Evolutionary conservation across 2,113 vertebrate species (phyloP).

Genomic region (Pteropus alecto): DNA sequence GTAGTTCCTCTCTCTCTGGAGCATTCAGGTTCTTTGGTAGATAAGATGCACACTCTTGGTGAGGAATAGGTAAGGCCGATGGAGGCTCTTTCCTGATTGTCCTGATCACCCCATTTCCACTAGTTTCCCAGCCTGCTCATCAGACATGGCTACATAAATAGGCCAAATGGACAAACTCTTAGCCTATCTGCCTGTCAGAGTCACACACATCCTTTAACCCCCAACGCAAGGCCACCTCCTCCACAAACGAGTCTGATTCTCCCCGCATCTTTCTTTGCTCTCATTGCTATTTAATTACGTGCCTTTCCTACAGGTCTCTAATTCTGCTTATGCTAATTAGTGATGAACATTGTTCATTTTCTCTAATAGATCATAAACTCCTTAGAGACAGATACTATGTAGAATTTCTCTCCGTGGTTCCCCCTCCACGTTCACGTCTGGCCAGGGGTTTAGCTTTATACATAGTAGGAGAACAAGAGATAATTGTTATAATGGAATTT

Average conservation of each 20-base stretch:
- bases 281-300: slow-evolving; percentile 25
- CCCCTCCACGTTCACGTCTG: background rate
- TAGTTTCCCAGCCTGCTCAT: background rate
- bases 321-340: slow-evolving; percentile 58
- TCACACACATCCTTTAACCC: background rate
- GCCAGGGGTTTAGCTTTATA: background rate
- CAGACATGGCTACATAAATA: background rate
- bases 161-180: background rate
- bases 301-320: slow-evolving; percentile 41
- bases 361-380: slow-evolving; percentile 53
- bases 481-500: background rate
- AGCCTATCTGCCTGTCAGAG: background rate
- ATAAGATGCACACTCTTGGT: background rate
- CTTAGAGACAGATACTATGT: slow-evolving; percentile 37
- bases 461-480: background rate
- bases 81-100: background rate
- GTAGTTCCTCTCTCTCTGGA: background rate
- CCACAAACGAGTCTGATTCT: background rate
- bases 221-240: background rate
- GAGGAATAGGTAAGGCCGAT: background rate
- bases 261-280: background rate
- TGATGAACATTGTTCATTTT: slow-evolving; percentile 49
- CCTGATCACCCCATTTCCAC: background rate
- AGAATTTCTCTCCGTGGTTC: background rate
- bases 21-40: background rate